A percentile compares a stretch with the other conserved stretches of the same genome.
phyloP scores from a whole-genome alignment of 2,797 vertebrate species.

The Pagetopsis macropterus region DNA sequence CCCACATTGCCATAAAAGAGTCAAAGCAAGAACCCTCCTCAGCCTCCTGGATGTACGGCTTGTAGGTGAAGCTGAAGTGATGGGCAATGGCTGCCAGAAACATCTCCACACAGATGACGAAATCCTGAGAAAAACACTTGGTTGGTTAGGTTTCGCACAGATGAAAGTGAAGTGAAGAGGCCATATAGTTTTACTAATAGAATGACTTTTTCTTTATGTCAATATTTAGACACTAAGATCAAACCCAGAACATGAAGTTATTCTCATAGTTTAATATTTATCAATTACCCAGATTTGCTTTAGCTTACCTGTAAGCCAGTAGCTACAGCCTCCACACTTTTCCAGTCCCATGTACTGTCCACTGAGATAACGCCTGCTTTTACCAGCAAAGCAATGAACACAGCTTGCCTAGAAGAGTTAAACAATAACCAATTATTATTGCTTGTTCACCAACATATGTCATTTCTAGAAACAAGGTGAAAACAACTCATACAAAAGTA shows the following conservation, averaged over 20 bases:
- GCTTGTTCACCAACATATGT: no score
- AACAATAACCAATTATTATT: slow-evolving; percentile 6
- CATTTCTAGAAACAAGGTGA: neutral
- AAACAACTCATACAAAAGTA: neutral
- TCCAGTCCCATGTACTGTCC: slow-evolving; percentile 93
- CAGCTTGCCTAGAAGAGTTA: slow-evolving; percentile 90
- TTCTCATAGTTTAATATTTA: no score
- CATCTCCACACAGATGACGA: slow-evolving; percentile 98
- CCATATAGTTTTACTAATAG: neutral
- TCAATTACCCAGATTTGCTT: neutral
- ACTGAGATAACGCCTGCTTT: slow-evolving; percentile 97
- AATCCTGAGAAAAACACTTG: slow-evolving; percentile 85
- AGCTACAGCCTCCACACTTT: slow-evolving; percentile 95
- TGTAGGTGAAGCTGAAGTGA: slow-evolving; percentile 97
- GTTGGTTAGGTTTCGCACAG: neutral
- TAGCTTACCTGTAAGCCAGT: slow-evolving; percentile 92
- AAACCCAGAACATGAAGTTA: neutral
- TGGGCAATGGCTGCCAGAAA: slow-evolving; percentile 97
- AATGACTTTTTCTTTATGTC: neutral
- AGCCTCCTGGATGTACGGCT: slow-evolving; percentile 95
- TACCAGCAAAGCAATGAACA: slow-evolving; percentile 94
- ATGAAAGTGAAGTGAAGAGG: neutral
- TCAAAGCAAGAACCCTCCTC: slow-evolving; percentile 98
- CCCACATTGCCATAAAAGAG: slow-evolving; percentile 99
- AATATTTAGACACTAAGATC: neutral